phyloP scores from a whole-genome alignment of 2,888 invertebrate genomes.

The Galeruca laticollis region DNA sequence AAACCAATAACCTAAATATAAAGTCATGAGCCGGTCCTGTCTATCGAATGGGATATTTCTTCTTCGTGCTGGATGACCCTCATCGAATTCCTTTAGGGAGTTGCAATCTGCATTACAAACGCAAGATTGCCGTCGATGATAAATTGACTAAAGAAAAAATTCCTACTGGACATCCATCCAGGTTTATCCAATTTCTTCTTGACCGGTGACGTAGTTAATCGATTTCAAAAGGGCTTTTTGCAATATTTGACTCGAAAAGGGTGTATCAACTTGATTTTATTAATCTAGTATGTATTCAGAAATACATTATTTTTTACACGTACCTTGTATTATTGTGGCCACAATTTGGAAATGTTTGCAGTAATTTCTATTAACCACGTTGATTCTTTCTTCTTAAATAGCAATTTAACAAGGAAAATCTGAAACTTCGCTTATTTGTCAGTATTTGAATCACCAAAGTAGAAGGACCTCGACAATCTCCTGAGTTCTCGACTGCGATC shows the following conservation, averaged over 20 bases:
- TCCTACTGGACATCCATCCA: constrained; percentile 30
- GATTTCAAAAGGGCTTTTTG: constrained; percentile 25
- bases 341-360: no score
- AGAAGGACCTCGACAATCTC: no score
- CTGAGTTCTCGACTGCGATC: no score
- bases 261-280: not conserved
- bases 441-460: no score
- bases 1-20: not conserved
- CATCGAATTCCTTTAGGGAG: constrained; percentile 44
- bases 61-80: constrained; percentile 27
- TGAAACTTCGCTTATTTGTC: no score
- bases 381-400: no score
- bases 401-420: no score
- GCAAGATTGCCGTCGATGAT: constrained; percentile 60
- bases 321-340: no score
- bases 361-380: no score
- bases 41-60: constrained; percentile 10
- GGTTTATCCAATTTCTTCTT: constrained; percentile 27
- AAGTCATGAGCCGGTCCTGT: constrained; percentile 2
- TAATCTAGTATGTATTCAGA: not conserved
- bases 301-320: no score
- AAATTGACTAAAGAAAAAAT: constrained; percentile 51
- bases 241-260: constrained; percentile 1
- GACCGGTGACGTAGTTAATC: constrained; percentile 24
- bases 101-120: constrained; percentile 63